Percentiles rank a stretch among this genome's conserved stretches.
phyloP scores from a whole-genome alignment of 2,888 invertebrate species.

The Endomychus coccineus region DNA sequence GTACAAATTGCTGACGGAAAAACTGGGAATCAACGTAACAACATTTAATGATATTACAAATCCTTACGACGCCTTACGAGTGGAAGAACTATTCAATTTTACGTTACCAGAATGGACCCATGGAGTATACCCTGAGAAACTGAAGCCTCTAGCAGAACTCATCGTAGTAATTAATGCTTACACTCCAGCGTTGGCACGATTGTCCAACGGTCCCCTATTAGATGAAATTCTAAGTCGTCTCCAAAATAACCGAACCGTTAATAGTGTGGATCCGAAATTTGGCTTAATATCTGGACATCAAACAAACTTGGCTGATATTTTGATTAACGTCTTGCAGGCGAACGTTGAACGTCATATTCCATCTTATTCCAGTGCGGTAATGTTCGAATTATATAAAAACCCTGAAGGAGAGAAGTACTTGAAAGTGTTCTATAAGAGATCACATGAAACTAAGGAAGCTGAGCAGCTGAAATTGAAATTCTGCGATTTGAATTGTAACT shows the following conservation, averaged over 20 bases:
- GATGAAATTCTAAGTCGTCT: conserved; percentile 3
- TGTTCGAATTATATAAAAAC: conserved; percentile 9
- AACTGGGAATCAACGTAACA: conserved; percentile 51
- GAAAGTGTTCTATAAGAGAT: conserved; percentile 5
- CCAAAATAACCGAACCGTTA: not conserved
- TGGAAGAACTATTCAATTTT: conserved; percentile 7
- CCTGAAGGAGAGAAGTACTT: not conserved
- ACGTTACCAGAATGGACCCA: conserved; percentile 9
- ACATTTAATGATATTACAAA: conserved; percentile 42
- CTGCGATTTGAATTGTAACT: too few relatives aligned
- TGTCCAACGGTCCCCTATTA: conserved; percentile 8
- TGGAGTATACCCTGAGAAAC: conserved; percentile 3
- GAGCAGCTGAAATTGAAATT: too few relatives aligned
- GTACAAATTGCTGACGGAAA: conserved; percentile 53
- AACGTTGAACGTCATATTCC: conserved; percentile 2
- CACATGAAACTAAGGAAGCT: too few relatives aligned
- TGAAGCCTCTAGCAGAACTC: conserved; percentile 2
- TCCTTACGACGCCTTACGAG: conserved; percentile 6
- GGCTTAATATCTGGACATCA: conserved; percentile 7
- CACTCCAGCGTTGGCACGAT: conserved; percentile 4
- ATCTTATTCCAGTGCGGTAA: conserved; percentile 9
- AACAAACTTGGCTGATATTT: conserved; percentile 5
- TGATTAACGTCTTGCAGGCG: conserved; percentile 4
- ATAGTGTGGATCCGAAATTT: not conserved
- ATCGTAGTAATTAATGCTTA: conserved; percentile 1